phyloP scores from a whole-genome alignment of 1,140 invertebrate genomes.

The Drosophila rhopaloa region DNA sequence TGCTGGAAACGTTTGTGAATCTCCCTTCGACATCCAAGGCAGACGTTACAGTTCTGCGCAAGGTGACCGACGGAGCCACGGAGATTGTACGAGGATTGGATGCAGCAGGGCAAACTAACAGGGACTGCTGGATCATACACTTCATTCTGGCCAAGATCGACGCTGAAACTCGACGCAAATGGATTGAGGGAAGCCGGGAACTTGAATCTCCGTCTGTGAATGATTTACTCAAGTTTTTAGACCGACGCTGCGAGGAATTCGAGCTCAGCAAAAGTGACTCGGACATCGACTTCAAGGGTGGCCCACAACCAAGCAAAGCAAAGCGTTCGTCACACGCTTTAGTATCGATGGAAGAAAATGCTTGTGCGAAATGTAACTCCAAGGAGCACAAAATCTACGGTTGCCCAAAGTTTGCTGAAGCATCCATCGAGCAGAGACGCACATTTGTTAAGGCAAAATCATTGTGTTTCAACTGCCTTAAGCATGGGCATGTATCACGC shows the following conservation, averaged over 20 bases:
- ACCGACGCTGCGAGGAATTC: constrained; percentile 1
- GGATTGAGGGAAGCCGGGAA: neutral
- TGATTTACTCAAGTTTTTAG: neutral
- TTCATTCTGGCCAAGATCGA: neutral
- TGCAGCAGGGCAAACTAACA: constrained; percentile 1
- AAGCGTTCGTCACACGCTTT: constrained; percentile 1
- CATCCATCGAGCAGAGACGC: too few relatives aligned
- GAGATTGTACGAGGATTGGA: neutral
- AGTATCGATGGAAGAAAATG: neutral
- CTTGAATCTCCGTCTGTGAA: too few relatives aligned
- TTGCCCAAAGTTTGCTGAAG: too few relatives aligned
- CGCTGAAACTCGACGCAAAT: too few relatives aligned
- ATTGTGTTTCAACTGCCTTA: too few relatives aligned
- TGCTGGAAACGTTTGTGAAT: neutral
- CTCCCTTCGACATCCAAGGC: neutral
- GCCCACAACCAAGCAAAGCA: neutral
- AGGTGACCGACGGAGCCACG: neutral
- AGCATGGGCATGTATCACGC: too few relatives aligned
- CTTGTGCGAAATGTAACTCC: constrained; percentile 1
- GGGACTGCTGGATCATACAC: constrained; percentile 4
- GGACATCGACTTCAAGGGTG: too few relatives aligned
- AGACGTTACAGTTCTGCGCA: neutral
- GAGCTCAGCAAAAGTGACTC: constrained; percentile 1
- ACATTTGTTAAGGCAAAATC: too few relatives aligned
- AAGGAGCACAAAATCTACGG: neutral